A percentile compares a stretch with the other conserved stretches of the same genome.
These are phyloP conservation scores for Copsychus sechellarum DNA, from an alignment of 2,113 vertebrate genomes.

Conservation along the genomic window DNA sequence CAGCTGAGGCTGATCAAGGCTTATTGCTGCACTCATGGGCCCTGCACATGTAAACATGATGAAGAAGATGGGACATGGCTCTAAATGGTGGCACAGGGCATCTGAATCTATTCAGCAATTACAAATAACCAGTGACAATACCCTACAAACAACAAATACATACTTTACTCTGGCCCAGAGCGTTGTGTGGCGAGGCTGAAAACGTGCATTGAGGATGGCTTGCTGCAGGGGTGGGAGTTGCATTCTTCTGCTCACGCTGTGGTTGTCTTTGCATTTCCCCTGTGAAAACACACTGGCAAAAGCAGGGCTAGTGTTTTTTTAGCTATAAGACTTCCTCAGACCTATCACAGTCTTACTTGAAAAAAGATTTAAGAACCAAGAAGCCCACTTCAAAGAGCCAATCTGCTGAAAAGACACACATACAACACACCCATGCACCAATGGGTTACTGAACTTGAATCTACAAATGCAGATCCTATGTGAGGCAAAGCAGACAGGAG, in stretches of 20 bases:
- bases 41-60: not conserved
- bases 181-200: not conserved
- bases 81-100: not conserved
- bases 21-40: not conserved
- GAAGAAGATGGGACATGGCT: not conserved
- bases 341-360: not conserved
- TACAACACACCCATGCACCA: rapidly evolving
- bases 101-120: not conserved
- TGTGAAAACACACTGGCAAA: not conserved
- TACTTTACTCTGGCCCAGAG: not conserved
- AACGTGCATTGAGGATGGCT: not conserved
- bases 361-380: not conserved
- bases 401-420: not conserved
- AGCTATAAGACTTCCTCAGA: not conserved
- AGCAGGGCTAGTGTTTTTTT: not conserved
- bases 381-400: not conserved
- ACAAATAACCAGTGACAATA: not conserved
- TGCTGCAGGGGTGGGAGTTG: not conserved
- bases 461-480: not conserved
- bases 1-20: not conserved
- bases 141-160: not conserved
- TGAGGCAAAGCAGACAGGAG: not conserved
- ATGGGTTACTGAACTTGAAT: not conserved
- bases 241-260: not conserved
- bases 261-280: not conserved